Conservation (phyloP, 23 tunicate genomes). For the Diplosoma virens region DNA sequence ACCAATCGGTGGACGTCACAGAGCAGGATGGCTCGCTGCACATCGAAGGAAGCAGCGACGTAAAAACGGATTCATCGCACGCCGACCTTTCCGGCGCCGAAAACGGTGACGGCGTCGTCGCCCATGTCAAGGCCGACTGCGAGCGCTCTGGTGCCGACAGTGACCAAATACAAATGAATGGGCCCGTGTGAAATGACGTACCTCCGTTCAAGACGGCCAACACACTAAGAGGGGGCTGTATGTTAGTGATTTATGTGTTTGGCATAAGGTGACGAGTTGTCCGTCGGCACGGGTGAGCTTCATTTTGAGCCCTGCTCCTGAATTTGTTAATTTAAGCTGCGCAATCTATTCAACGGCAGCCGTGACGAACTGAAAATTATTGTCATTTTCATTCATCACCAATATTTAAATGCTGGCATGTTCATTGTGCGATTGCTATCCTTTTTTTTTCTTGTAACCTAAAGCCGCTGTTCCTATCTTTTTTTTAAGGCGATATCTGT, state of each 20-base stretch:
- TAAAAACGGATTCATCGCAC: background rate
- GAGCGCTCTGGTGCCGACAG: background rate
- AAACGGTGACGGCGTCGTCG: background rate
- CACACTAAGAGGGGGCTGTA: background rate
- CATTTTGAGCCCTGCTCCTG: no score
- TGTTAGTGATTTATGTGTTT: background rate
- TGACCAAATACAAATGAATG: background rate
- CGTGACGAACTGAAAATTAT: no score
- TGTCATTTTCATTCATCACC: no score
- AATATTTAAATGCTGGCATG: no score
- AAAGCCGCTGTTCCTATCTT: no score
- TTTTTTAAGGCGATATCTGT: no score
- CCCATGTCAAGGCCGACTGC: background rate
- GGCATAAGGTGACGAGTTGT: background rate
- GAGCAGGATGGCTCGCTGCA: background rate
- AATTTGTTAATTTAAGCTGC: no score
- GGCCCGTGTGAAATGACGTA: background rate
- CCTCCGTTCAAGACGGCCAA: background rate
- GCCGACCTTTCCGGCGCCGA: background rate
- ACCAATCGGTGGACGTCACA: no score
- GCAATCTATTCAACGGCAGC: no score
- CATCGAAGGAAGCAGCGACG: slow-evolving; percentile 1
- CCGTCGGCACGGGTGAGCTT: background rate
- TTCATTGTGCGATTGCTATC: no score
- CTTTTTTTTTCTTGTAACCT: no score